phyloP scores from a whole-genome alignment of 23 tunicate species.

The Diplosoma virens region DNA sequence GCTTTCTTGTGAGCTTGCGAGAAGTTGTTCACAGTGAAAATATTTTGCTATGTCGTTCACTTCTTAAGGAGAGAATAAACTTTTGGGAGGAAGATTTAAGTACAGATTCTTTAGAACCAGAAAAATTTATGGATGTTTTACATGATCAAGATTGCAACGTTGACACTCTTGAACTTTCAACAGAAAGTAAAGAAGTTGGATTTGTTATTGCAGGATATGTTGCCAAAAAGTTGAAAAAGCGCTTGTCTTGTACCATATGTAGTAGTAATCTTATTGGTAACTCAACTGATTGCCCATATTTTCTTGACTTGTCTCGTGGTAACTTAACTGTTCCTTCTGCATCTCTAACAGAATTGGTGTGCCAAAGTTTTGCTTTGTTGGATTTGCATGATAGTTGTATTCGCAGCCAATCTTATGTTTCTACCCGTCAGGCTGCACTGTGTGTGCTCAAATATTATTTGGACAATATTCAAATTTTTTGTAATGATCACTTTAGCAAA shows the following conservation, averaged over 20 bases:
- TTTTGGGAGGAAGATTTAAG: neutral
- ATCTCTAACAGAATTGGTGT: too few species aligned
- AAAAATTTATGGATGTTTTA: neutral
- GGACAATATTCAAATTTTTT: too few species aligned
- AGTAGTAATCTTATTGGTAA: neutral
- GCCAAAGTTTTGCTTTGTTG: too few species aligned
- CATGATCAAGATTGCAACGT: neutral
- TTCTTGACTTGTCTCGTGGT: too few species aligned
- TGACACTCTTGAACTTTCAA: constrained; percentile 5
- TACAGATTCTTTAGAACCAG: neutral
- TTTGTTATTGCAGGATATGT: neutral
- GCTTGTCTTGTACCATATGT: neutral
- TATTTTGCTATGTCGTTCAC: neutral
- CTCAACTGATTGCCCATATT: too few species aligned
- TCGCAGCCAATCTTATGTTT: too few species aligned
- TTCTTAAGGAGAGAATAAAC: neutral
- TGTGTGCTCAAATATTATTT: too few species aligned
- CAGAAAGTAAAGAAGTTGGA: neutral
- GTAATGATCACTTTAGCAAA: too few species aligned
- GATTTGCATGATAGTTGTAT: too few species aligned
- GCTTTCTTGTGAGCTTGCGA: constrained; percentile 7
- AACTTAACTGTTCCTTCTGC: too few species aligned
- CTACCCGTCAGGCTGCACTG: too few species aligned
- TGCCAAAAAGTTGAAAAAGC: constrained; percentile 4
- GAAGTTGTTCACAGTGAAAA: neutral